Evolutionary conservation across 2,888 invertebrate genomes (phyloP).

Genomic region (Sialis fuliginosa): DNA sequence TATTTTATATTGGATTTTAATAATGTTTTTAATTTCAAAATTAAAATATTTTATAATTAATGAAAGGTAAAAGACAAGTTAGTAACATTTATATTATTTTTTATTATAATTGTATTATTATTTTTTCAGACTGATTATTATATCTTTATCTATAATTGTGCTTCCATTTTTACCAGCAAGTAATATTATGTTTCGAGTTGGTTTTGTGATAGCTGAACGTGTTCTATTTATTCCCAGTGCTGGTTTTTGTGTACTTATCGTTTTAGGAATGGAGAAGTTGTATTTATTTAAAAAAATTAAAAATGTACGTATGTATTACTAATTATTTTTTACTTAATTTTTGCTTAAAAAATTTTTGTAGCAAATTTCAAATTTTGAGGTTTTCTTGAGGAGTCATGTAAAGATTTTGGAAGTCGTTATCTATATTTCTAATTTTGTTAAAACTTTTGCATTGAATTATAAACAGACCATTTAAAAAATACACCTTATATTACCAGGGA

Average conservation of each 20-base stretch:
- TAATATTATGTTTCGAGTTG: conserved; percentile 70
- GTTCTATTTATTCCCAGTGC: conserved; percentile 67
- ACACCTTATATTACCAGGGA: no score
- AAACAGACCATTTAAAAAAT: no score
- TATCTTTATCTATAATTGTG: conserved; percentile 41
- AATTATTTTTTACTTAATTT: no score
- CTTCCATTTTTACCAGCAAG: conserved; percentile 73
- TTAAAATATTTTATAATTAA: neutral
- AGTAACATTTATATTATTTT: neutral
- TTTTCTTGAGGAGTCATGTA: no score
- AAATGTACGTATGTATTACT: conserved; percentile 13
- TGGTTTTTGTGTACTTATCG: conserved; percentile 57
- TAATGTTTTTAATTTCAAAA: neutral
- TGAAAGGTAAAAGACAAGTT: neutral
- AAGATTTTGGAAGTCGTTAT: no score
- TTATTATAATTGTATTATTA: neutral
- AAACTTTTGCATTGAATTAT: conserved; percentile 8
- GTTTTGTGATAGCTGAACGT: conserved; percentile 81
- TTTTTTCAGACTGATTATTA: conserved; percentile 11
- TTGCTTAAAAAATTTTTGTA: no score
- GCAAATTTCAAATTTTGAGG: no score
- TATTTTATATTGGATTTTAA: conserved; percentile 38
- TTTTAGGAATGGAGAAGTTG: conserved; percentile 38
- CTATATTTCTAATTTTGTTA: conserved; percentile 7
- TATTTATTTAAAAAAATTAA: conserved; percentile 11